Evolutionary conservation across 2,113 vertebrate species (phyloP), one percentile per base, ranked within the genome.

Genomic region (Sphyrna mokarran): DNA sequence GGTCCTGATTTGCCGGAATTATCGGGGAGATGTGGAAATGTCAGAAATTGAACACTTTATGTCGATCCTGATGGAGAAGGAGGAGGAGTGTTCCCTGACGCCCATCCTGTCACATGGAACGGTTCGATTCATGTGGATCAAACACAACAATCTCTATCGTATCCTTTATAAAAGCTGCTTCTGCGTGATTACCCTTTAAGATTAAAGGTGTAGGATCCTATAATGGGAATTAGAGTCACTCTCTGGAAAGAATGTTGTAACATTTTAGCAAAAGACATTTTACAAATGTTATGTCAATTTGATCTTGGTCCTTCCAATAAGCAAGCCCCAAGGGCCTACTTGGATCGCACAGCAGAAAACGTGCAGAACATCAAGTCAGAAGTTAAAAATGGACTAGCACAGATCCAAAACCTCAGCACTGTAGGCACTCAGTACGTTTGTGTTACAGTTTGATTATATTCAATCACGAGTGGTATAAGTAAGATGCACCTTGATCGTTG

Each of bases 41-140:
- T 99, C 99, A 0, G 99, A 99, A 97, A 99, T 99, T 94, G 99
- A 99, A 96, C 99, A 99, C 96, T 99, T 99, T 96, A 99, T 99
- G 99, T 98, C 98, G 0, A 98, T 99, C 95, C 98, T 99, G 96
- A 99, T 99, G 99, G 99, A 99, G 96, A 99, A 99, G 96, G 99
- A 99, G 96, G 99, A 99, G 76, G 99, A 99, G 96, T 99, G 99
- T 10, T 98, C 98, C 0, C 98, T 99, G 0, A 99, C 99, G 0
- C 99, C 99, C 3, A 99, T 99, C 96, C 97, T 99, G 95, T 98
- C 99, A 0, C 99, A 99, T 0, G 99, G 99, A 0, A 99, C 98
- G 0, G 99, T 99, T 70, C 98, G 99, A 16, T 99, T 99, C 97
- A 99, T 99, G 99, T 99, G 99, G 99, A 99, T 99, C 96, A 99